Base-by-base conservation (phyloP, 2,888 invertebrate genomes). In the Torymus aiolomorphi region DNA sequence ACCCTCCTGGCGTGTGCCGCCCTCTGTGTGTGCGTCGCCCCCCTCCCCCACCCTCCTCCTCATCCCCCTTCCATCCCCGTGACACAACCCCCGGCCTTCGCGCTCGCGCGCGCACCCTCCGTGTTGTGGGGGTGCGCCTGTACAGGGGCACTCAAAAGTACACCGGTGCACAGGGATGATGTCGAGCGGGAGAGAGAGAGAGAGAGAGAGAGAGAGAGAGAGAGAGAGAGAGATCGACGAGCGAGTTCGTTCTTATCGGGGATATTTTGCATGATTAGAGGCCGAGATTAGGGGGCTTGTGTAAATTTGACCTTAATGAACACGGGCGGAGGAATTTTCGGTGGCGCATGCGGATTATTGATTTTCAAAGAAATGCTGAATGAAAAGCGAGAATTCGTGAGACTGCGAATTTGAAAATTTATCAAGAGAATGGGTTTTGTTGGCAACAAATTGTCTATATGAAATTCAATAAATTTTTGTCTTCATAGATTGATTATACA, bases 81-180 rank as follows among this genome's bases (percentile, higher is more conserved):
- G 82, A 79, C 76, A 84, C 88, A 86, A 59, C 52, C 80, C n/a
- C 71, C 71, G 65, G 89, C 89, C 88, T 87, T 86, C 86, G 86
- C 85, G 85, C 80, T 86, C 85, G 84, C 13, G 42, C 52, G 57
- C 13, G 59, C 83, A 31, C 31, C 31, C 31, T 3, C 31, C 31
- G 31, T 31, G 31, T 31, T 31, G 31, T 31, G 86, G 86, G 87
- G 85, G 87, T 81, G 84, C 74, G 59, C 62, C 49, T n/a, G 76
- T 80, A 80, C 80, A 77, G 80, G 51, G 70, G 11, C 57, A 70
- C 70, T 63, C 80, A 80, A 77, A 80, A 80, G 77, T 77, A 80
- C 54, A 2, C 71, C 24, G 49, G 54, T n/a, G 61, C 24, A 3
- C 2, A 24, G 24, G 24, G 24, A 24, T 24, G 24, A 24, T 24